Evolutionary conservation across 2,888 invertebrate genomes (phyloP).

Genomic region (Cephus spinipes): DNA sequence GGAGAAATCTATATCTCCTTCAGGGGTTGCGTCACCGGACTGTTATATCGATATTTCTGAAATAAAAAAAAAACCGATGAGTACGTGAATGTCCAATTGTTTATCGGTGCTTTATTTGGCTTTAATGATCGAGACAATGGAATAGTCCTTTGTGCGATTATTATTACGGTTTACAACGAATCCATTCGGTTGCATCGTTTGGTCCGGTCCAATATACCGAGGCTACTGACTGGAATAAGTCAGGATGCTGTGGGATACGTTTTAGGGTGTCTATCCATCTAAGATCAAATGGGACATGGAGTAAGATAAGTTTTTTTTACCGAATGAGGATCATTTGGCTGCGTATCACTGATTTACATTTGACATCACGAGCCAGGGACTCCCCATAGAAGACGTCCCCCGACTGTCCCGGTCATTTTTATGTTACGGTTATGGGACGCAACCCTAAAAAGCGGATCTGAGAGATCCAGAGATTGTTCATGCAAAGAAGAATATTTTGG

Average conservation of each 20-base stretch:
- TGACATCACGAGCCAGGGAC: slow-evolving; percentile 25
- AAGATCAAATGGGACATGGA: background rate
- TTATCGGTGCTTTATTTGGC: background rate
- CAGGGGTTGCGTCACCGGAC: background rate
- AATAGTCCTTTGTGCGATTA: background rate
- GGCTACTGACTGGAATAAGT: background rate
- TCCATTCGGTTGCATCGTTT: background rate
- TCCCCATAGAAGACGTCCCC: background rate
- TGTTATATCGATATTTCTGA: background rate
- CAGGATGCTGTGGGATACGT: background rate
- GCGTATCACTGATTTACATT: slow-evolving; percentile 44
- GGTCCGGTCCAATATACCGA: background rate
- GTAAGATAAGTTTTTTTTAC: slow-evolving; percentile 18
- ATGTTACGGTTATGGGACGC: background rate
- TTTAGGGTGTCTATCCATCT: background rate
- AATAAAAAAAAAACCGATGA: background rate
- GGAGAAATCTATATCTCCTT: background rate
- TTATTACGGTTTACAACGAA: background rate
- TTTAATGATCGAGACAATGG: background rate
- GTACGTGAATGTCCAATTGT: background rate
- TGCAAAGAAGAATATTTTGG: background rate
- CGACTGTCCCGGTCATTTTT: background rate
- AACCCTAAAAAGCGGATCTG: background rate
- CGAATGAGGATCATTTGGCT: slow-evolving; percentile 36
- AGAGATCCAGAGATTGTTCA: background rate